Conservation (phyloP, 2,797 vertebrate genomes). For the Cuniculus paca region DNA sequence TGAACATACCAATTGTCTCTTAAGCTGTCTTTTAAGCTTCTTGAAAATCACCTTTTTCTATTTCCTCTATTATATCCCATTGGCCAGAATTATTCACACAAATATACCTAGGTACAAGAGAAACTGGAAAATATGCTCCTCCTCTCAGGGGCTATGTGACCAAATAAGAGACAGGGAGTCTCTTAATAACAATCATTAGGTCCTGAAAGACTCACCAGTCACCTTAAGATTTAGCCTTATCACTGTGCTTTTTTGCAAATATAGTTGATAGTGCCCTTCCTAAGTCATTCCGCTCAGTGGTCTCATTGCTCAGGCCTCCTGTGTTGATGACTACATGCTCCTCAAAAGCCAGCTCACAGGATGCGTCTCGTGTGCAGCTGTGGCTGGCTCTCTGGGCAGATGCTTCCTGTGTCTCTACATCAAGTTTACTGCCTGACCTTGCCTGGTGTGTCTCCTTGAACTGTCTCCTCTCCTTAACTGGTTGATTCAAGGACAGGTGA, state of each 20-base stretch:
- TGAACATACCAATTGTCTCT: background rate
- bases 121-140: background rate
- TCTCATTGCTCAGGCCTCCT: background rate
- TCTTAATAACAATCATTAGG: background rate
- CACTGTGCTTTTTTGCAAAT: background rate
- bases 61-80: background rate
- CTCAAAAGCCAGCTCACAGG: background rate
- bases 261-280: background rate
- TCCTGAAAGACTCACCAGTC: background rate
- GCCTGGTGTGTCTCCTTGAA: background rate
- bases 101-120: background rate
- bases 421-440: background rate
- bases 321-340: background rate
- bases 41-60: background rate
- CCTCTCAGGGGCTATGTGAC: too few relatives aligned
- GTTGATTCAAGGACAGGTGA: background rate
- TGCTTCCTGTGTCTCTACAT: background rate
- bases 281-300: background rate
- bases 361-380: background rate
- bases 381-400: background rate
- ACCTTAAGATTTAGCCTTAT: background rate
- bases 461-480: background rate
- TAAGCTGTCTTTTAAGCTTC: background rate
- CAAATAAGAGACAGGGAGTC: background rate
- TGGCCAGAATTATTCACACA: constrained; percentile 3